Base-by-base conservation (phyloP, 2,113 vertebrate genomes). In the Hassar affinis region DNA sequence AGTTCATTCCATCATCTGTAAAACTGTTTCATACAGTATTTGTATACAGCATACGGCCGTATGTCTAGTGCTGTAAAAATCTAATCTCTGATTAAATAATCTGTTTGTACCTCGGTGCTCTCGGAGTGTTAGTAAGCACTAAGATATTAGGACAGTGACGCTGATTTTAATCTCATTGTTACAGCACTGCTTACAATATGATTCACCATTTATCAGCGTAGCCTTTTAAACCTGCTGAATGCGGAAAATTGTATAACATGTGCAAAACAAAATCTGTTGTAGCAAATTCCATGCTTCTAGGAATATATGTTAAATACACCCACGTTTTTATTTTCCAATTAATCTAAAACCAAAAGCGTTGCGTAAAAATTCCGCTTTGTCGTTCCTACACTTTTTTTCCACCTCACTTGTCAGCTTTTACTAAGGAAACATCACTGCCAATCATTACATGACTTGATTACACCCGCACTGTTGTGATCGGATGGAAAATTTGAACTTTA, bases 311-410 rank as follows among this genome's bases (percentile, higher is more conserved):
- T 4, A 54, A 33, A 54, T 22, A 33, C 74, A 14, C 74, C 74
- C 74, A 76, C 74, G 10, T 75, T 75, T 51, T 17, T 51, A n/a
- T 49, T 15, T 51, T 75, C 49, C 49, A 35, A 54, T 76, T 35
- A 76, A 22, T 54, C 17, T 54, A 76, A 76, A 54, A 76, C 15
- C 47, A 51, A 75, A 52, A 51, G 47, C 9, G 0, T 54, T 35
- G 74, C 18, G 2, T 30, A 51, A 76, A 54, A 27, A 54, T 54
- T 76, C 27, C 51, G 4, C 49, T 52, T 75, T 20, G 47, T 52
- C 4, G 47, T 75, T 33, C 27, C n/a, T 75, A 33, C 49, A 54
- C 49, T 18, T 20, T 54, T 51, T 54, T 54, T 76, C 74, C 74
- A 22, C n/a, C 69, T 45, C 68, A n/a, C 2, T 8, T 52, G 49